phyloP scores from a whole-genome alignment of 2,113 vertebrate genomes.

The Psammodynastes pulverulentus region DNA sequence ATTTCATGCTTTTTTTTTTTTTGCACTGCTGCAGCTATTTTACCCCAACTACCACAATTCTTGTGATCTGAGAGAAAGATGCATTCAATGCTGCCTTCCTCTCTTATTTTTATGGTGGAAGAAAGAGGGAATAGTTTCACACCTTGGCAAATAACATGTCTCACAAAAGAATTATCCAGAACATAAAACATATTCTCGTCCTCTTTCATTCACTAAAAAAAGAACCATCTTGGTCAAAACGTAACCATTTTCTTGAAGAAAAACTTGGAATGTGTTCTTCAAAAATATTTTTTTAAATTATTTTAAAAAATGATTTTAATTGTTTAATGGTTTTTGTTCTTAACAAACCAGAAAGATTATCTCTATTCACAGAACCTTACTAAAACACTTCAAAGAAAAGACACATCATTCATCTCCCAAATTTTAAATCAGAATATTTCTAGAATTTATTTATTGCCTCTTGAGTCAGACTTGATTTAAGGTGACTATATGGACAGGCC shows the following conservation, averaged over 20 bases:
- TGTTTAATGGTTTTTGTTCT: neutral
- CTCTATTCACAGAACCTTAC: neutral
- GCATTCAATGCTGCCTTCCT: neutral
- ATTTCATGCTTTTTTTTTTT: neutral
- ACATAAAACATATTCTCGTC: neutral
- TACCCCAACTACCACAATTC: neutral
- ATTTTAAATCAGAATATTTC: neutral
- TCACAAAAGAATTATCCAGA: neutral
- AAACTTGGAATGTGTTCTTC: neutral
- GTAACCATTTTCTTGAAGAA: neutral
- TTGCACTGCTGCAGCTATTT: neutral
- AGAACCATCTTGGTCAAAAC: neutral
- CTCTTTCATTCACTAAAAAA: neutral
- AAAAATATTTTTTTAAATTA: too few relatives aligned
- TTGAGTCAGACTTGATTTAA: neutral
- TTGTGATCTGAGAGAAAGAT: neutral
- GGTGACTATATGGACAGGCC: neutral
- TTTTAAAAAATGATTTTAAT: too few relatives aligned
- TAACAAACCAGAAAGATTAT: neutral
- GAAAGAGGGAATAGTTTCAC: neutral
- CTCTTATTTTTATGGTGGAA: neutral
- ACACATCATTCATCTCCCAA: neutral
- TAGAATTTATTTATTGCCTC: neutral
- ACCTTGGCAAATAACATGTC: neutral
- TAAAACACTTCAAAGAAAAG: neutral